Evolutionary conservation across 2,113 vertebrate genomes (phyloP).

Genomic region (Zeus faber): DNA sequence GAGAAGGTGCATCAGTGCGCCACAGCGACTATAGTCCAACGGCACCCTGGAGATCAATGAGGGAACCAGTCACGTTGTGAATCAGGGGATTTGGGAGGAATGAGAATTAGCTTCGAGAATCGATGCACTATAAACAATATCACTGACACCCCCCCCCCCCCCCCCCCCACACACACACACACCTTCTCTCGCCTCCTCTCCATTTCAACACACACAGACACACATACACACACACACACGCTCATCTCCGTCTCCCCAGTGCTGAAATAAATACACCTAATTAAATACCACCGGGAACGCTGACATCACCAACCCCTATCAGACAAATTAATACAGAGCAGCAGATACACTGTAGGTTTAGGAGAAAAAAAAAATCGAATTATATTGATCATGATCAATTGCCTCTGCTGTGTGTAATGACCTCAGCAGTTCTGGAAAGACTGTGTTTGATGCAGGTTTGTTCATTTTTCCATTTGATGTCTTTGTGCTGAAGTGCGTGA

Average conservation of each 20-base stretch:
- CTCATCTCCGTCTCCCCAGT: not conserved
- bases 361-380: constrained; percentile 35
- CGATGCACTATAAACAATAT: constrained; percentile 54
- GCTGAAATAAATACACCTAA: constrained; percentile 51
- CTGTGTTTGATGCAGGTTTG: no score
- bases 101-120: constrained; percentile 44
- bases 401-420: no score
- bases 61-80: constrained; percentile 21
- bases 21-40: constrained; percentile 20
- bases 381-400: constrained; percentile 26
- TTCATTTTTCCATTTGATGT: no score
- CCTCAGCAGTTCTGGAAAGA: no score
- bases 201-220: not conserved
- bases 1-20: not conserved
- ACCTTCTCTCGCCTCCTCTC: constrained; percentile 1
- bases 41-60: constrained; percentile 48
- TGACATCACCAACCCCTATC: constrained; percentile 24
- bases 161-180: not conserved
- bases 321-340: constrained; percentile 18
- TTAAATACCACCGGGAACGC: constrained; percentile 34
- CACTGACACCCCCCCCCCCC: constrained; percentile 19
- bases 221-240: not conserved
- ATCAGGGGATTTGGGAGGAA: constrained; percentile 28
- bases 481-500: no score
- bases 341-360: constrained; percentile 13